Percentiles rank a stretch among this genome's conserved stretches.
phyloP scores from a whole-genome alignment of 23 tunicate genomes.

The Botrylloides violaceus region DNA sequence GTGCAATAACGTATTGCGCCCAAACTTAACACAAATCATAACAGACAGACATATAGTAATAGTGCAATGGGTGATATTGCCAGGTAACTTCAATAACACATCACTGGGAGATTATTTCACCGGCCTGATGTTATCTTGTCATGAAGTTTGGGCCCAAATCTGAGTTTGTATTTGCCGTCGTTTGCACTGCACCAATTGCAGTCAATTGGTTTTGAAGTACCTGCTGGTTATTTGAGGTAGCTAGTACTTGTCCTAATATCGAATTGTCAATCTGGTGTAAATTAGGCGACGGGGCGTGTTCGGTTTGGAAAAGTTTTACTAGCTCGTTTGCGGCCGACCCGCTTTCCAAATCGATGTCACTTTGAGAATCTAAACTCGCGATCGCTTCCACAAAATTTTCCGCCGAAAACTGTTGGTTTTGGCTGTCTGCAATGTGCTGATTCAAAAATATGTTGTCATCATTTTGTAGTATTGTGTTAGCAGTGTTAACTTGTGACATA shows the following conservation, averaged over 20 bases:
- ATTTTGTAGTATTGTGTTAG: background rate
- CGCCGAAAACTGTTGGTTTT: background rate
- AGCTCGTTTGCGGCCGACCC: background rate
- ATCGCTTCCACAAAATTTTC: background rate
- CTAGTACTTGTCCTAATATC: background rate
- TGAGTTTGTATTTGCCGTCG: background rate
- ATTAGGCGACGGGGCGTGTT: background rate
- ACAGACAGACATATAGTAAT: background rate
- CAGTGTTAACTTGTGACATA: background rate
- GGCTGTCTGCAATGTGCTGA: too few species aligned
- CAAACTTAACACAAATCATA: too few species aligned
- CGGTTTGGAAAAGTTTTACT: background rate
- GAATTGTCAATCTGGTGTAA: background rate
- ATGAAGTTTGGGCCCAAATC: background rate
- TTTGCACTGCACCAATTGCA: background rate
- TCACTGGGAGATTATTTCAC: background rate
- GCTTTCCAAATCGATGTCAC: background rate
- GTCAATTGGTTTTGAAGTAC: background rate
- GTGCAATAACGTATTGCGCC: too few species aligned
- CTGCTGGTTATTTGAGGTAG: background rate
- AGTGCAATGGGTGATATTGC: background rate
- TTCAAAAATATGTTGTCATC: background rate
- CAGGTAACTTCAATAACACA: background rate
- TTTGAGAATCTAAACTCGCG: background rate
- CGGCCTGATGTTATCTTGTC: background rate